Percentiles rank a stretch among this genome's conserved stretches.
These are phyloP conservation scores for Chironomus riparius DNA, from an alignment of 2,888 invertebrate species.

Conservation along the genomic window DNA sequence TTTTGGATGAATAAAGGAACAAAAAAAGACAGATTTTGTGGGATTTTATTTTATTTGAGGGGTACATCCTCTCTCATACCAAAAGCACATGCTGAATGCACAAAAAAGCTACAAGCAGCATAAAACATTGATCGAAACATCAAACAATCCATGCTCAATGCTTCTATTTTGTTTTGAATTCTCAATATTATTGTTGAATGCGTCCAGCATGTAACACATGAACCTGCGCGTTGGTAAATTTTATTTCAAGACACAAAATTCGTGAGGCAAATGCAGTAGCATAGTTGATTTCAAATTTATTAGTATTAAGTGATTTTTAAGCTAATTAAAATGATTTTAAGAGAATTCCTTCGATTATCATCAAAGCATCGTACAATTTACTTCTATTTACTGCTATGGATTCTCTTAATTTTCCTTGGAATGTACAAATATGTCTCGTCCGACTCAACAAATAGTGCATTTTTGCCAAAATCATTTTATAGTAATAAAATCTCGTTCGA, in stretches of 20 bases:
- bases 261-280: background rate
- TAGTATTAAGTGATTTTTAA: background rate
- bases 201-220: background rate
- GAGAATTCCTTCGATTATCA: conserved; percentile 51
- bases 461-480: conserved; percentile 39
- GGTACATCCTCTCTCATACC: too few relatives aligned
- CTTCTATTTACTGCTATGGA: conserved; percentile 68
- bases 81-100: background rate
- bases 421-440: conserved; percentile 71
- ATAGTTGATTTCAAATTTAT: background rate
- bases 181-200: background rate
- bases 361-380: conserved; percentile 70
- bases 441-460: conserved; percentile 43
- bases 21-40: too few relatives aligned
- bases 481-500: background rate
- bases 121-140: background rate
- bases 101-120: background rate
- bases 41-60: too few relatives aligned
- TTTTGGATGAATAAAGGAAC: too few relatives aligned
- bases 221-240: background rate
- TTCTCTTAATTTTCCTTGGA: conserved; percentile 62
- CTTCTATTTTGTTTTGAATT: background rate
- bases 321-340: conserved; percentile 38
- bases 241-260: background rate
- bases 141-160: background rate